phyloP scores from a whole-genome alignment of 1,140 invertebrate species.

The Dysdera silvatica region DNA sequence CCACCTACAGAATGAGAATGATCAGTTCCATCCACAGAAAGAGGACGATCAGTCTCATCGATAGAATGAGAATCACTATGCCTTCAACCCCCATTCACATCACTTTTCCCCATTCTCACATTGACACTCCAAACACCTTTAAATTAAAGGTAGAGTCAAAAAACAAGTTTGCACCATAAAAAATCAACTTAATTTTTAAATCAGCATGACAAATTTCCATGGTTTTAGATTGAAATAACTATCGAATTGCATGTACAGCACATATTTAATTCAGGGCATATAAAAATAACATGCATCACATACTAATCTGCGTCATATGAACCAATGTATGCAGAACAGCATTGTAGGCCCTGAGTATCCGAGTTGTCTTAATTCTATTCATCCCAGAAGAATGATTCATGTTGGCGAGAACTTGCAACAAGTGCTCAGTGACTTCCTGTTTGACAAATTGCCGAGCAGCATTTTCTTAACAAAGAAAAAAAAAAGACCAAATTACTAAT shows the following conservation, averaged over 20 bases:
- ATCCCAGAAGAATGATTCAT: background rate
- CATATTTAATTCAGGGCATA: too few relatives aligned
- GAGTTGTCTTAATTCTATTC: slow-evolving; percentile 4
- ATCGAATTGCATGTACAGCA: background rate
- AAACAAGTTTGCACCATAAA: too few relatives aligned
- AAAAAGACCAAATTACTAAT: background rate
- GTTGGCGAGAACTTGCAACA: slow-evolving; percentile 20
- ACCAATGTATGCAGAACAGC: slow-evolving; percentile 9
- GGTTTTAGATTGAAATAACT: background rate
- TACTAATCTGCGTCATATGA: slow-evolving; percentile 26
- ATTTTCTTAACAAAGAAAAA: slow-evolving; percentile 9
- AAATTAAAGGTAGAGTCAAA: too few relatives aligned
- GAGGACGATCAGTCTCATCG: too few relatives aligned
- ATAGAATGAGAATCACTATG: too few relatives aligned
- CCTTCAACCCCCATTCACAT: too few relatives aligned
- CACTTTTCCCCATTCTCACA: too few relatives aligned
- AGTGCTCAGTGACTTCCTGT: slow-evolving; percentile 17
- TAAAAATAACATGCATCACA: too few relatives aligned
- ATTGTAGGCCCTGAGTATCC: slow-evolving; percentile 20
- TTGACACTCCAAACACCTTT: too few relatives aligned
- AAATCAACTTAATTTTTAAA: background rate
- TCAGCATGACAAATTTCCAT: background rate
- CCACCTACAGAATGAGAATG: too few relatives aligned
- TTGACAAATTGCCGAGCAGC: slow-evolving; percentile 25
- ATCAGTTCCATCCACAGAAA: too few relatives aligned